These are phyloP conservation scores for Hemichromis elongatus DNA, from an alignment of 2,113 vertebrate species.

Conservation along the genomic window DNA sequence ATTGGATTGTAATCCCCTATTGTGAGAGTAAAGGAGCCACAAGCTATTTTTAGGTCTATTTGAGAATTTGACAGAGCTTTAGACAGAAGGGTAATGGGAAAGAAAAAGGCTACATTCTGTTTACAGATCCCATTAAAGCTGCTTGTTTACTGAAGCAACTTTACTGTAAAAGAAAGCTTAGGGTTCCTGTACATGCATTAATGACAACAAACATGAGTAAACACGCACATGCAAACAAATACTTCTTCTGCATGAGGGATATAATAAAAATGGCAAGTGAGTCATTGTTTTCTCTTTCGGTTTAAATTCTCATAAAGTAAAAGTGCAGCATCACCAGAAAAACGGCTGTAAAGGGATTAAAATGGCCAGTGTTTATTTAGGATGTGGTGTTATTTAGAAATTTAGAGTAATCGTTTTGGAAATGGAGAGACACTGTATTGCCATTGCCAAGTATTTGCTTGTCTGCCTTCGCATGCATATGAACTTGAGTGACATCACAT, in stretches of 20 bases:
- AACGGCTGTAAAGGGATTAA: background rate
- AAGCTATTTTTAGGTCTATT: conserved; percentile 64
- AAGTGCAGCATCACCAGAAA: background rate
- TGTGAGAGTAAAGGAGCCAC: conserved; percentile 42
- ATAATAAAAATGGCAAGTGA: background rate
- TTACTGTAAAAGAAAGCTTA: background rate
- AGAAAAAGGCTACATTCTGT: conserved; percentile 4
- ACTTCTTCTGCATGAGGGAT: background rate
- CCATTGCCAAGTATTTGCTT: background rate
- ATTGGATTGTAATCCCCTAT: conserved; percentile 71
- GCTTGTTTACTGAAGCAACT: background rate
- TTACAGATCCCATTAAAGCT: background rate
- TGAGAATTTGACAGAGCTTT: conserved; percentile 44
- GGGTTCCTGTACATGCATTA: background rate
- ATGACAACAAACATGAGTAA: background rate
- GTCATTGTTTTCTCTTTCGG: background rate
- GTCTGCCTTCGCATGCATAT: background rate
- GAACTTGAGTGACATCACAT: background rate
- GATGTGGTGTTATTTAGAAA: background rate
- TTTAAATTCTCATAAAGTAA: background rate
- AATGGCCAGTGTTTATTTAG: background rate
- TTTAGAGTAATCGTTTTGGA: background rate
- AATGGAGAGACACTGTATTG: background rate
- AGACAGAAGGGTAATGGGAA: background rate
- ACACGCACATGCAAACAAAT: background rate